Percentiles rank a stretch among this genome's conserved stretches.
These are phyloP conservation scores for Melanotaenia boesemani DNA, from an alignment of 2,797 vertebrate species.

Conservation along the genomic window DNA sequence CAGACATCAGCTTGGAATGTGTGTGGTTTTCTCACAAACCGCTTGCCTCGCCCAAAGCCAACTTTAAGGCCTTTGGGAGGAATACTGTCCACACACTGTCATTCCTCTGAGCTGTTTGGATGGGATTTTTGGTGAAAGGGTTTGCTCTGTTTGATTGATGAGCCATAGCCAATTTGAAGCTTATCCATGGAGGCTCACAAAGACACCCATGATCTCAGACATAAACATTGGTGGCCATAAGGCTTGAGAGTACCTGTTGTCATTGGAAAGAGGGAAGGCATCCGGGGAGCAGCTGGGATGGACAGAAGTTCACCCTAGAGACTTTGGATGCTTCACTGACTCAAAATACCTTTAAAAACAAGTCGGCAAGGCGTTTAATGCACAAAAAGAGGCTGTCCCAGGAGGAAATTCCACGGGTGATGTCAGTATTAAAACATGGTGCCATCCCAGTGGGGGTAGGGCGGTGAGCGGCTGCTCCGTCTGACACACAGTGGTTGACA, in stretches of 20 bases:
- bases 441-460: constrained; percentile 31
- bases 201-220: constrained; percentile 76
- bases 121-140: constrained; percentile 75
- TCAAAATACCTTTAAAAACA: constrained; percentile 66
- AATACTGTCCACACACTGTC: constrained; percentile 65
- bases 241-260: constrained; percentile 77
- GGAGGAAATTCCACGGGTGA: constrained; percentile 66
- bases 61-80: constrained; percentile 72
- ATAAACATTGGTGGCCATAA: constrained; percentile 76
- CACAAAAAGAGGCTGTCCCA: constrained; percentile 44
- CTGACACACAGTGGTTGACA: constrained; percentile 67
- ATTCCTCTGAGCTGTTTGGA: constrained; percentile 77
- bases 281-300: constrained; percentile 52
- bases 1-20: constrained; percentile 66
- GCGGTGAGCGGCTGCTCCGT: constrained; percentile 29
- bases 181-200: constrained; percentile 77
- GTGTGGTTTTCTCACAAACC: constrained; percentile 76
- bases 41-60: constrained; percentile 69
- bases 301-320: constrained; percentile 34
- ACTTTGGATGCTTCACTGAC: constrained; percentile 60
- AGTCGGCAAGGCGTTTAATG: constrained; percentile 32
- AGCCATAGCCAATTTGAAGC: constrained; percentile 85
- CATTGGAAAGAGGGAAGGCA: constrained; percentile 42
- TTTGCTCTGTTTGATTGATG: constrained; percentile 81
- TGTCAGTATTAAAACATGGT: constrained; percentile 61